A percentile compares a stretch with the other conserved stretches of the same genome.
Conservation (phyloP, 2,113 vertebrate species). For the Platichthys stellatus region DNA sequence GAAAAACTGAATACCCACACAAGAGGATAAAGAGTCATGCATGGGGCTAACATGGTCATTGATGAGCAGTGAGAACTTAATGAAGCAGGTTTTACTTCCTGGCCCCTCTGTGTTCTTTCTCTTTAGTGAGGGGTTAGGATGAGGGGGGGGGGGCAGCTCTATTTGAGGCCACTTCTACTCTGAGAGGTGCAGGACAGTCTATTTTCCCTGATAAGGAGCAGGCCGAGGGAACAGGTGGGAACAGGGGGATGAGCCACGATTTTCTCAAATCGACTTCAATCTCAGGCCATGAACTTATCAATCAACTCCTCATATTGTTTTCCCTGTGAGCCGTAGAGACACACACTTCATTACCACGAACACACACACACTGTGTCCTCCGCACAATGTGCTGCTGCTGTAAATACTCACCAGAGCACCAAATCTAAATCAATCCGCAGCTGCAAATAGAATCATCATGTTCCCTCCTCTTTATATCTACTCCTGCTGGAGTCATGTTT, state of each 20-base stretch:
- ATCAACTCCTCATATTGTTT: too few species aligned
- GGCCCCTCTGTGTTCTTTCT: constrained; percentile 62
- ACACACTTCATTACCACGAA: too few species aligned
- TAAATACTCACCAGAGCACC: too few species aligned
- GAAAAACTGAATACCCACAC: constrained; percentile 12
- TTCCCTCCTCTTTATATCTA: too few species aligned
- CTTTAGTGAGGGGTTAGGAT: constrained; percentile 44
- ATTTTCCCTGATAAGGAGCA: not conserved
- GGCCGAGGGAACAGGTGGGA: not conserved
- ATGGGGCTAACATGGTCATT: constrained; percentile 54
- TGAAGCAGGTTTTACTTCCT: constrained; percentile 71
- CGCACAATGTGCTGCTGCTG: too few species aligned
- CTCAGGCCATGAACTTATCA: too few species aligned
- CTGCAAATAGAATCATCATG: too few species aligned
- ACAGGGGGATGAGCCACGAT: not conserved
- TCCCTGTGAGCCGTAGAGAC: too few species aligned
- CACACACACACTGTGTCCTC: too few species aligned
- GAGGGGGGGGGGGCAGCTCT: not conserved
- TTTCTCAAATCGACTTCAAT: too few species aligned
- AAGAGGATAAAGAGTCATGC: constrained; percentile 59
- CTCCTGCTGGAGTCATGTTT: too few species aligned
- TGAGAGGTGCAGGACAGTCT: constrained; percentile 4
- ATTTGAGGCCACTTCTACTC: not conserved
- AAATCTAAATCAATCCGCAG: too few species aligned
- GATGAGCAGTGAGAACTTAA: constrained; percentile 76